Evolutionary conservation across 2,797 vertebrate genomes (phyloP).

Genomic region (Enteromius treurensis): DNA sequence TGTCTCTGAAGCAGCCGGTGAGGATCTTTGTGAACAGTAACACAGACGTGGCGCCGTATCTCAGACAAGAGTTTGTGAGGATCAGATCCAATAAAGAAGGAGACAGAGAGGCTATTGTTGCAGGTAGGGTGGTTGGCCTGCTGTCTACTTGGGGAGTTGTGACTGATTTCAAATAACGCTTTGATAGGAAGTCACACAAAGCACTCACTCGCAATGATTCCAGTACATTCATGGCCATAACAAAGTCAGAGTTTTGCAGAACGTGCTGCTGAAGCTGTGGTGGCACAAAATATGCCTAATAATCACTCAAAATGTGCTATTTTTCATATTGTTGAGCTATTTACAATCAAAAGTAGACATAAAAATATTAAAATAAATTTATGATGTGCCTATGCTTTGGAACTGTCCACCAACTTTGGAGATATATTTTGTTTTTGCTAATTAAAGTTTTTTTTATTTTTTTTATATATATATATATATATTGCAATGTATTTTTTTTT

Average conservation of each 20-base stretch:
- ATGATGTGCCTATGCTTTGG: neutral
- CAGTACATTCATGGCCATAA: neutral
- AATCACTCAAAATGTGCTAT: neutral
- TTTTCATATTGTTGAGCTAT: neutral
- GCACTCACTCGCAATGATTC: neutral
- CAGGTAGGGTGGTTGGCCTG: slow-evolving; percentile 73
- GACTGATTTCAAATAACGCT: neutral
- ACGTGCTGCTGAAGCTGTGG: too few relatives aligned
- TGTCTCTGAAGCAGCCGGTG: slow-evolving; percentile 90
- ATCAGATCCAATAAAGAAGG: slow-evolving; percentile 90
- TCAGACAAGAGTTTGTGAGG: slow-evolving; percentile 93
- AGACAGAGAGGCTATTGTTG: slow-evolving; percentile 92
- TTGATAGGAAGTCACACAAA: neutral
- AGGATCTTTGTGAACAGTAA: slow-evolving; percentile 98
- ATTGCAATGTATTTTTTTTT: too few relatives aligned
- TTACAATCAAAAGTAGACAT: neutral
- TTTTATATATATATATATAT: too few relatives aligned
- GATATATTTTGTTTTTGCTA: too few relatives aligned
- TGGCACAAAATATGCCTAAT: neutral
- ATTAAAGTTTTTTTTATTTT: too few relatives aligned
- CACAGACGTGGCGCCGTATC: slow-evolving; percentile 94
- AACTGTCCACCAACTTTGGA: neutral
- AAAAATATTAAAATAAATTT: neutral
- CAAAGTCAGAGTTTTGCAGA: too few relatives aligned
- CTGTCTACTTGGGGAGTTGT: neutral